Evolutionary conservation across 2,888 invertebrate genomes (phyloP), one percentile per base, ranked within the genome.

Genomic region (Ectobius pallidus): DNA sequence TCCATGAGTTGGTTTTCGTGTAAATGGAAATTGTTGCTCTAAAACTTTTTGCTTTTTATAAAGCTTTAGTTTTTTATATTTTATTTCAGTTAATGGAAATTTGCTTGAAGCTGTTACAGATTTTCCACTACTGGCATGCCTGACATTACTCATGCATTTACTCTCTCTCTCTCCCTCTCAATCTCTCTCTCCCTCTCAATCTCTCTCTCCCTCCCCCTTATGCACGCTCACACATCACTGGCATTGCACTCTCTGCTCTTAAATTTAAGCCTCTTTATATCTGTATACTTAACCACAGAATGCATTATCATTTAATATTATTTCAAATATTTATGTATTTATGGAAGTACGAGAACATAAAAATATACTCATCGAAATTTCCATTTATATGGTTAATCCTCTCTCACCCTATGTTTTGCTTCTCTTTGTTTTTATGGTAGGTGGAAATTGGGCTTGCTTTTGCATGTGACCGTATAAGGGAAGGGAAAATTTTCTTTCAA

Each of bases 11-110:
- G 62, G 52, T 74, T 74, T 71, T 32, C 74, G 71, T 74, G 74
- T 74, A 71, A 69, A 74, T 74, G 74, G 69, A 70, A 74, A 74
- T 74, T 69, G 74, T 67, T 61, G 71, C 70, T 69, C 61, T n/a
- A 25, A 27, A 32, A 58, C 14, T 58, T 55, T 34, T 22, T 58
- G 39, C 14, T 20, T 52, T 52, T 52, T 52, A 22, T 52, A 25
- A 3, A 22, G 39, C 61, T 61, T 69, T 42, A 42, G 32, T 32
- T 58, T 44, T 46, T 67, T 69, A 62, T 71, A 71, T 74, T 70
- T 71, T 74, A 63, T 69, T 69, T 63, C 61, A 61, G 71, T 67
- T 71, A 74, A 74, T 74, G 74, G 71, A 68, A 69, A 68, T 62
- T 65, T 30, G 65, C 65, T 46, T 46, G 27, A 30, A 65, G 65